A percentile compares a stretch with the other conserved stretches of the same genome.
Evolutionary conservation across 2,113 vertebrate species (phyloP).

Genomic region (Plecotus auritus): DNA sequence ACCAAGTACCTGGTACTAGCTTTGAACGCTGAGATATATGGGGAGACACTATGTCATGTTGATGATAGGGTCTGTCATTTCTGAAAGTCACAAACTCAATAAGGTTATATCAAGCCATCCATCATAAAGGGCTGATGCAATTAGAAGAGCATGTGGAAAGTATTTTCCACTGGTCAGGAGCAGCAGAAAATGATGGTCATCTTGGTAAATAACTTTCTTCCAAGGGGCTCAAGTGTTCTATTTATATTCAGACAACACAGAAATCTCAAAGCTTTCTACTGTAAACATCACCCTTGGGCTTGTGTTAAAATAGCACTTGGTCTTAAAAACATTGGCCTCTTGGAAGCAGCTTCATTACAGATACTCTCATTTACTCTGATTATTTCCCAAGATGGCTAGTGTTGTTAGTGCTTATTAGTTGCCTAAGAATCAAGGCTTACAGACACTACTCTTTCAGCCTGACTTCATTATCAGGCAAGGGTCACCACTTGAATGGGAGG

Average conservation of each 20-base stretch:
- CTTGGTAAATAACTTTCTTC: slow-evolving; percentile 34
- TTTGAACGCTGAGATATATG: neutral
- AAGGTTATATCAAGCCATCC: slow-evolving; percentile 7
- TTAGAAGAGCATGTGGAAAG: slow-evolving; percentile 36
- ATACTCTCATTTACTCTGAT: neutral
- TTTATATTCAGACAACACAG: slow-evolving; percentile 26
- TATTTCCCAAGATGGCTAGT: neutral
- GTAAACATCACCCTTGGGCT: neutral
- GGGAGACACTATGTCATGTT: neutral
- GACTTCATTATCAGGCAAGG: neutral
- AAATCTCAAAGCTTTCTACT: neutral
- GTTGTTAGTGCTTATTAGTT: neutral
- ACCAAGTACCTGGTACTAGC: neutral
- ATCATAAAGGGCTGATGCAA: neutral
- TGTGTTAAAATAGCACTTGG: neutral
- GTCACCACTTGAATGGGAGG: neutral
- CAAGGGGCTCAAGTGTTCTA: slow-evolving; percentile 6
- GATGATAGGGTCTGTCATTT: neutral
- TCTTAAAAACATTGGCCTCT: neutral
- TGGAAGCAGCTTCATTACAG: neutral
- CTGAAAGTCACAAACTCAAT: neutral
- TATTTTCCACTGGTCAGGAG: slow-evolving; percentile 10
- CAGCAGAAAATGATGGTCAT: slow-evolving; percentile 35
- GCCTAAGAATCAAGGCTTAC: neutral
- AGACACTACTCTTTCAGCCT: neutral